These are phyloP conservation scores for Agelas oroides DNA, from an alignment of 37 sponge, comb jelly and placozoan species.

Conservation along the genomic window DNA sequence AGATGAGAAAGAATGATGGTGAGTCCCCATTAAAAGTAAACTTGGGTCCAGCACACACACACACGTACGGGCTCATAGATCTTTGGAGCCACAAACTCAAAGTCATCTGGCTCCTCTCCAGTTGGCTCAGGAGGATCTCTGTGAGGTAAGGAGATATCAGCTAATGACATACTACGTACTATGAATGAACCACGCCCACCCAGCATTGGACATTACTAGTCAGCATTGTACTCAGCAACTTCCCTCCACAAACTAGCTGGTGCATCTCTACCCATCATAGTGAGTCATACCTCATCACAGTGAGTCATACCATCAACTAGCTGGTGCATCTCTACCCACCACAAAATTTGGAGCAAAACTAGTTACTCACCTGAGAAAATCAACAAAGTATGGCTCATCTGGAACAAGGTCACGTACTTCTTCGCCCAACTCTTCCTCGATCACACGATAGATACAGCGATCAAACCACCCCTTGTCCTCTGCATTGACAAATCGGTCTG, in stretches of 20 bases:
- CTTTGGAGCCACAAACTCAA: constrained; percentile 95
- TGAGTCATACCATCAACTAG: no score
- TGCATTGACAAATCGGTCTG: constrained; percentile 94
- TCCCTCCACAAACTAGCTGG: neutral
- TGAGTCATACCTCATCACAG: no score
- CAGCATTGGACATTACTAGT: neutral
- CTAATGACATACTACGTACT: neutral
- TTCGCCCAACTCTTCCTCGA: constrained; percentile 79
- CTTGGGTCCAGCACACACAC: no score
- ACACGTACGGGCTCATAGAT: constrained; percentile 93
- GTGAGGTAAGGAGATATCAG: neutral
- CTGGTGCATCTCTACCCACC: no score
- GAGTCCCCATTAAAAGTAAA: no score
- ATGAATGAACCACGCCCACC: neutral
- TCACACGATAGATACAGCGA: constrained; percentile 44
- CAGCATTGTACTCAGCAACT: neutral
- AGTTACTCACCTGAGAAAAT: constrained; percentile 82
- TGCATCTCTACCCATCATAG: no score
- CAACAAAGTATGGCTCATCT: constrained; percentile 97
- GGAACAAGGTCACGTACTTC: constrained; percentile 54
- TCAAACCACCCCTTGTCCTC: constrained; percentile 97
- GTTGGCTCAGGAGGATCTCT: constrained; percentile 96
- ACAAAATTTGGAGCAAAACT: no score
- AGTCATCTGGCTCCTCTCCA: constrained; percentile 97
- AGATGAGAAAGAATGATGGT: no score